Evolutionary conservation across 2,888 invertebrate genomes (phyloP).

Genomic region (Melanophora roralis): DNA sequence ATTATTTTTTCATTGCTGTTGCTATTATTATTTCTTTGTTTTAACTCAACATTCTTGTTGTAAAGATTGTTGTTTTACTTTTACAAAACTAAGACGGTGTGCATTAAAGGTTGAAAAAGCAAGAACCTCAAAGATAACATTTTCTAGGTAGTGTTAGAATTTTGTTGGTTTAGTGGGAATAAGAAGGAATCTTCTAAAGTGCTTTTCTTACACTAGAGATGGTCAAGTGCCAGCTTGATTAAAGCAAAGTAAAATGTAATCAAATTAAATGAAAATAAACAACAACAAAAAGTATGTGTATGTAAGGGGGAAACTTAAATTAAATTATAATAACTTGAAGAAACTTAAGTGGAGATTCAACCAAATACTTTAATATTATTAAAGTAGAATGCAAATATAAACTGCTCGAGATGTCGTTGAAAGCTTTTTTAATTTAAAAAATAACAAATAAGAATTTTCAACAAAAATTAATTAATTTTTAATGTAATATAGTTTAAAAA

Average conservation of each 20-base stretch:
- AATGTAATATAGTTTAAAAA: too few relatives aligned
- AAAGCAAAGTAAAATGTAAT: neutral
- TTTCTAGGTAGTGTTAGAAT: slow-evolving; percentile 11
- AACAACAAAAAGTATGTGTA: neutral
- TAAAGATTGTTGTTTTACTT: slow-evolving; percentile 18
- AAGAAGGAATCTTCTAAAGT: neutral
- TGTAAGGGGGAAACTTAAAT: neutral
- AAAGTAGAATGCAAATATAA: too few relatives aligned
- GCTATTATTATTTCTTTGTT: neutral
- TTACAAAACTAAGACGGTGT: neutral
- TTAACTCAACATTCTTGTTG: neutral
- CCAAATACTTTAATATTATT: too few relatives aligned
- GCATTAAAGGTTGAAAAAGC: neutral
- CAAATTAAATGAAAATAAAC: neutral
- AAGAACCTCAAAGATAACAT: neutral
- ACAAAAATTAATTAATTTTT: too few relatives aligned
- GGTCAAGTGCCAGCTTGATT: slow-evolving; percentile 1
- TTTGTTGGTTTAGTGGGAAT: slow-evolving; percentile 3
- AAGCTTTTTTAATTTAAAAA: too few relatives aligned
- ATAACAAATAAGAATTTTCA: too few relatives aligned
- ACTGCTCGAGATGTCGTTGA: too few relatives aligned
- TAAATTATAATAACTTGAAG: neutral
- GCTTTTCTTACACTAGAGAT: neutral
- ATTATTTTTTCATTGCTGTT: neutral
- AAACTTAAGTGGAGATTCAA: too few relatives aligned